A percentile compares a stretch with the other conserved stretches of the same genome.
phyloP scores from a whole-genome alignment of 2,797 vertebrate genomes.

The Mallotus villosus region DNA sequence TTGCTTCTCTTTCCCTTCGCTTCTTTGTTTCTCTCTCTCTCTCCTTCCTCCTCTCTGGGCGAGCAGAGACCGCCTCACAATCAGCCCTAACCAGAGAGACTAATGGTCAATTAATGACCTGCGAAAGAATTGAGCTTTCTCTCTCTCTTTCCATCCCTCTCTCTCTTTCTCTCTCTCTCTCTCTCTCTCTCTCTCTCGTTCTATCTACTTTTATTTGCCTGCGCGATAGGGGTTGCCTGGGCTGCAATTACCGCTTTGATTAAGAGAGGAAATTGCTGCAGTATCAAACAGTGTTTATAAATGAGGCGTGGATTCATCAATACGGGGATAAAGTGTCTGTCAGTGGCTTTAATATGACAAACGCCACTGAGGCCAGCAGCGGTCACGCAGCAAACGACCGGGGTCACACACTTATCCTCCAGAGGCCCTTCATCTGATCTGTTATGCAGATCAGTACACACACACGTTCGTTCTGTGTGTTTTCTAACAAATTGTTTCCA shows the following conservation, averaged over 20 bases:
- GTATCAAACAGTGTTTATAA: slow-evolving; percentile 54
- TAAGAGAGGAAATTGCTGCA: slow-evolving; percentile 58
- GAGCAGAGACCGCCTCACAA: slow-evolving; percentile 8
- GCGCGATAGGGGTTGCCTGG: slow-evolving; percentile 21
- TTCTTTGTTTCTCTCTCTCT: not conserved
- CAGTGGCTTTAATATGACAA: slow-evolving; percentile 38
- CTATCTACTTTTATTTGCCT: not conserved
- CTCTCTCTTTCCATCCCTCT: not conserved
- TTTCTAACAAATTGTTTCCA: not conserved
- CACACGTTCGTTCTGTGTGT: too few species aligned
- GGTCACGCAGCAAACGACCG: slow-evolving; percentile 21
- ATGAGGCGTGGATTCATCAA: slow-evolving; percentile 40
- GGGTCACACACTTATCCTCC: slow-evolving; percentile 28
- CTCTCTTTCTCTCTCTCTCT: not conserved
- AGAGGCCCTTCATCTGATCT: not conserved
- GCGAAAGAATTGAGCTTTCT: not conserved
- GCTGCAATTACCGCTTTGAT: slow-evolving; percentile 60
- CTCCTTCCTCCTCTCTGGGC: not conserved
- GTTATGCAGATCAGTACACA: slow-evolving; percentile 10
- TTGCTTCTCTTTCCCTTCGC: slow-evolving; percentile 1
- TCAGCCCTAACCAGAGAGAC: slow-evolving; percentile 19
- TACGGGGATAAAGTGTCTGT: slow-evolving; percentile 42
- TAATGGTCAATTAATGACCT: slow-evolving; percentile 31
- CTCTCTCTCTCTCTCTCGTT: not conserved
- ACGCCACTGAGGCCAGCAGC: slow-evolving; percentile 20